Percentiles rank a stretch among this genome's conserved stretches.
phyloP scores from a whole-genome alignment of 2,113 vertebrate species.

The Leptocoma aspasia region DNA sequence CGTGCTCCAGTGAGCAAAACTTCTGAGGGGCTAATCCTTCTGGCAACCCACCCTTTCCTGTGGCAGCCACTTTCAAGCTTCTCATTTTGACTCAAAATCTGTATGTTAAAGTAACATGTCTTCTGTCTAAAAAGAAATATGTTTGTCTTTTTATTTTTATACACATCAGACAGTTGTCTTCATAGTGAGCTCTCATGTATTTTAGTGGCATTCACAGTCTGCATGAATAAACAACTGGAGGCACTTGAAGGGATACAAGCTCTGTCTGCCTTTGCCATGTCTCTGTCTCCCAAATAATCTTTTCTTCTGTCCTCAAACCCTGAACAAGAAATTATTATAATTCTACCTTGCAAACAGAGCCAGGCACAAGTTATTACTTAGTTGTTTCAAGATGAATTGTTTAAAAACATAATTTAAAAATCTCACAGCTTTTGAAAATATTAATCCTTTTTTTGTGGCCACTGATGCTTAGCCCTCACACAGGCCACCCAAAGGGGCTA shows the following conservation, averaged over 20 bases:
- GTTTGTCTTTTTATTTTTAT: background rate
- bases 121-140: background rate
- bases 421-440: background rate
- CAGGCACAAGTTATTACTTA: slow-evolving; percentile 3
- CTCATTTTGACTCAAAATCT: background rate
- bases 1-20: background rate
- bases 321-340: background rate
- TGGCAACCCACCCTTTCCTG: background rate
- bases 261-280: slow-evolving; percentile 1
- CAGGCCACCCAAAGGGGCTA: background rate
- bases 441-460: background rate
- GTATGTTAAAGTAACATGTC: background rate
- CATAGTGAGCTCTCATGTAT: background rate
- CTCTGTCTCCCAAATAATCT: background rate
- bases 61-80: background rate
- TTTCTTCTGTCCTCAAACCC: background rate
- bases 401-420: background rate
- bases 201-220: slow-evolving; percentile 24
- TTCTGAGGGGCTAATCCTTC: background rate
- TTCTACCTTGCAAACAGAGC: slow-evolving; percentile 4
- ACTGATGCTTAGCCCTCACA: background rate
- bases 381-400: background rate
- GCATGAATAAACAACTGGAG: slow-evolving; percentile 26
- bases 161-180: background rate
- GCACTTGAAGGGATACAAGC: background rate